Evolutionary conservation across 2,113 vertebrate genomes (phyloP).

Genomic region (Alethe castanea): DNA sequence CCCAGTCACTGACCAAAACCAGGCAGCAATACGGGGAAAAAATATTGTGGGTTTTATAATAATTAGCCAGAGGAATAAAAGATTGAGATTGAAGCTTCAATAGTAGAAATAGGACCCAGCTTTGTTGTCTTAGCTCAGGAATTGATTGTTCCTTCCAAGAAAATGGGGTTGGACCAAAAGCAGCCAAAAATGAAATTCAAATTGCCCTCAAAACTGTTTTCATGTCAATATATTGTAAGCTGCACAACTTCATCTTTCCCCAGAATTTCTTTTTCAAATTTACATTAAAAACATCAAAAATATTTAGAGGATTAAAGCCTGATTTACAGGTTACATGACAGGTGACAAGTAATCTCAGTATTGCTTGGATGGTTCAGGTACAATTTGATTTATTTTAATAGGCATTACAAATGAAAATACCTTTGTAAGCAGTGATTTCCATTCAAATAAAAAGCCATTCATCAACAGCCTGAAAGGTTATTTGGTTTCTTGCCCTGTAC

Average conservation of each 20-base stretch:
- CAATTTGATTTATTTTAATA: background rate
- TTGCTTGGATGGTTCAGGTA: background rate
- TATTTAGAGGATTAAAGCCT: background rate
- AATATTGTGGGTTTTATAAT: background rate
- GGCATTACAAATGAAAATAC: background rate
- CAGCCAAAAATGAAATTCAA: background rate
- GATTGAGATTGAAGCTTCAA: accelerated
- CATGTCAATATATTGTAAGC: background rate
- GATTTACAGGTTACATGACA: background rate
- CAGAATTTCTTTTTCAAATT: background rate
- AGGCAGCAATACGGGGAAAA: background rate
- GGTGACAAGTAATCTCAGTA: background rate
- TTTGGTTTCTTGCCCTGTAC: background rate
- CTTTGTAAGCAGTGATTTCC: background rate
- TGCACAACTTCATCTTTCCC: background rate
- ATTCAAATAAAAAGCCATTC: background rate
- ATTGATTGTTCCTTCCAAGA: background rate
- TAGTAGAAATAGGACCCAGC: background rate
- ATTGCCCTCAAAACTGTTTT: background rate
- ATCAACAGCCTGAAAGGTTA: background rate
- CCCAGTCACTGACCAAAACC: background rate
- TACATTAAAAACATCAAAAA: background rate
- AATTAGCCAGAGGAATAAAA: background rate
- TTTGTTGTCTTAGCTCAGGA: background rate
- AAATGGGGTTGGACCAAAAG: background rate